Evolutionary conservation across 2,113 vertebrate genomes (phyloP), one percentile per base, ranked within the genome.

Genomic region (Anoura caudifer): DNA sequence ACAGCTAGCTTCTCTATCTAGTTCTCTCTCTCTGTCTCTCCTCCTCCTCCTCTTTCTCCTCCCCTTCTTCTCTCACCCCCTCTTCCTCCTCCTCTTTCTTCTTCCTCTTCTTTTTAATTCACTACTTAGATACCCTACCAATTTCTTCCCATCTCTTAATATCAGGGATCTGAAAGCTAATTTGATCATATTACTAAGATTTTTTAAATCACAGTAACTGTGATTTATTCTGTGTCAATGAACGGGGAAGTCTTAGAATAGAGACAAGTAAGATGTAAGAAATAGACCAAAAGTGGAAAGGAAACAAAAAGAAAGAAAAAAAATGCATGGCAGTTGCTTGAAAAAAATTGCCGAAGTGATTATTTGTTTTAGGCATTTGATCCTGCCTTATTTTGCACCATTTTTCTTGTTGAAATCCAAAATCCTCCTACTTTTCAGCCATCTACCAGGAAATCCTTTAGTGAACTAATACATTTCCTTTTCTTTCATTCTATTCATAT

Each of bases 301-400:
- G 54, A 63, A 10, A 15, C 14, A 70, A 50, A 38, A 2, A 43
- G 17, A 75, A 72, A 14, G 54, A 85, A 19, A 2, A 2, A 90
- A 90, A 87, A 86, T 38, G 3, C 19, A 50, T 33, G 26, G 36
- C 7, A 83, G 5, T 3, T 8, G 19, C 69, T 76, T 63, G 26
- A 75, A 26, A 85, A 81, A 82, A 94, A 9, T 75, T 90, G 7
- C 92, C 33, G 85, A 72, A 22, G 22, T 59, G 4, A 41, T 50
- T 9, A 17, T 43, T 87, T 67, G 15, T 80, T 56, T 87, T 47
- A 86, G 47, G 6, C 15, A 85, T 65, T 84, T 88, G 26, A 26
- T n/a, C 61, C 26, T 94, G 31, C 2, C 7, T 45, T n/a, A 20
- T 61, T 88, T 95, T 82, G 1, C 1, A 56, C 11, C 22, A 28